phyloP scores from a whole-genome alignment of 1,140 invertebrate species.

The Drosophila baimaii region DNA sequence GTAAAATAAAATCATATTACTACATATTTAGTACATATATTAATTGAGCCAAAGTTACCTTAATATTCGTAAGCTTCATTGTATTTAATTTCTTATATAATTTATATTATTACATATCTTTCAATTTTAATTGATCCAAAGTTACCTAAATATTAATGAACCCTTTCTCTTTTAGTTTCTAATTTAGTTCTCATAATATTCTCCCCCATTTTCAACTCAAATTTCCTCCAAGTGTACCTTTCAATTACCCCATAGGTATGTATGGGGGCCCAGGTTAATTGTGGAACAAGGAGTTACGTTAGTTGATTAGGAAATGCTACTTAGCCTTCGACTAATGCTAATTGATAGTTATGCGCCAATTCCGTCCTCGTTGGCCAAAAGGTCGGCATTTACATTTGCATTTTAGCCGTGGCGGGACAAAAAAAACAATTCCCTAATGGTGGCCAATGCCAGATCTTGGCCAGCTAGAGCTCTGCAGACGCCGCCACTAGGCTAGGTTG shows the following conservation, averaged over 20 bases:
- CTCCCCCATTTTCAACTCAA: background rate
- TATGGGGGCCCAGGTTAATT: constrained; percentile 25
- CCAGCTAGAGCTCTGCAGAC: constrained; percentile 6
- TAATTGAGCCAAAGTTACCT: no score
- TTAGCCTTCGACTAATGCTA: constrained; percentile 58
- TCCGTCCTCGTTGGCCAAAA: constrained; percentile 7
- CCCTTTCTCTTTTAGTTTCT: background rate
- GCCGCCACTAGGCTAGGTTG: constrained; percentile 16
- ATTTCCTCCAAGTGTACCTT: background rate
- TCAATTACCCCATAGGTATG: background rate
- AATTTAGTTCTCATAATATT: background rate
- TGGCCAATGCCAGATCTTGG: constrained; percentile 14
- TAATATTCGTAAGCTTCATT: no score
- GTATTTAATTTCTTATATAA: no score
- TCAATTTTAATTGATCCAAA: no score
- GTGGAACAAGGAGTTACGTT: constrained; percentile 47
- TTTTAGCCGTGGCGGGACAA: background rate
- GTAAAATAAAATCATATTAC: background rate
- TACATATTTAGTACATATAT: no score
- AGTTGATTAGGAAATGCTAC: constrained; percentile 74
- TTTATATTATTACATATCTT: no score
- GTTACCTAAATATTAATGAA: background rate
- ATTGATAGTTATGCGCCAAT: constrained; percentile 58
- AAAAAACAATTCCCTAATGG: constrained; percentile 14
- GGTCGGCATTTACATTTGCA: constrained; percentile 59